Conservation (phyloP, 2,888 invertebrate genomes). For the Catocala fraxini region DNA sequence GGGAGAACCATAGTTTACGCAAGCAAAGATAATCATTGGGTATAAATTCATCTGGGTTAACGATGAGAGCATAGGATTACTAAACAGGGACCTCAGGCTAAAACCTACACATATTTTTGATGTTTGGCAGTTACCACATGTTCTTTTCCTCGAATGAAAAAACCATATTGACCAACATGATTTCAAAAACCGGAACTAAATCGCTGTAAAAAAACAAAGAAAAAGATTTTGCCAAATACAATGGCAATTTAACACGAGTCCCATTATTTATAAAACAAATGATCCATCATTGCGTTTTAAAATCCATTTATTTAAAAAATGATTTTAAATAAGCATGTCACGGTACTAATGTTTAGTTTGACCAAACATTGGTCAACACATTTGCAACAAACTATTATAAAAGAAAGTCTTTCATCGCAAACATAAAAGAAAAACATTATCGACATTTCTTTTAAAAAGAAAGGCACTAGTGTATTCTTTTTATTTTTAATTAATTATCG, state of each 20-base stretch:
- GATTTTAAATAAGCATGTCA: conserved; percentile 4
- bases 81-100: too few relatives aligned
- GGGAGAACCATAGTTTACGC: too few relatives aligned
- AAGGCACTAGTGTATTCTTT: conserved; percentile 16
- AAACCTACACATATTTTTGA: too few relatives aligned
- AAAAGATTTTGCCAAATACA: neutral
- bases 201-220: too few relatives aligned
- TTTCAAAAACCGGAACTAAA: too few relatives aligned
- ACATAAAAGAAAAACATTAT: conserved; percentile 34
- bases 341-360: neutral
- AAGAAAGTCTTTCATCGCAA: conserved; percentile 42
- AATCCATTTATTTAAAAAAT: conserved; percentile 5
- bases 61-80: too few relatives aligned
- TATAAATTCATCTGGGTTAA: too few relatives aligned
- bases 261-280: conserved; percentile 11
- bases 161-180: too few relatives aligned
- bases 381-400: conserved; percentile 17
- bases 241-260: neutral
- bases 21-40: too few relatives aligned
- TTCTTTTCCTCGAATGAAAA: too few relatives aligned
- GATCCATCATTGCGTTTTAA: conserved; percentile 3
- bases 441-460: conserved; percentile 32
- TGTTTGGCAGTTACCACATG: too few relatives aligned
- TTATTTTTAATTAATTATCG: conserved; percentile 18
- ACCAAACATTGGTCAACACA: conserved; percentile 32